Evolutionary conservation across 2,888 invertebrate genomes (phyloP).

Genomic region (Campopleginae sp.): DNA sequence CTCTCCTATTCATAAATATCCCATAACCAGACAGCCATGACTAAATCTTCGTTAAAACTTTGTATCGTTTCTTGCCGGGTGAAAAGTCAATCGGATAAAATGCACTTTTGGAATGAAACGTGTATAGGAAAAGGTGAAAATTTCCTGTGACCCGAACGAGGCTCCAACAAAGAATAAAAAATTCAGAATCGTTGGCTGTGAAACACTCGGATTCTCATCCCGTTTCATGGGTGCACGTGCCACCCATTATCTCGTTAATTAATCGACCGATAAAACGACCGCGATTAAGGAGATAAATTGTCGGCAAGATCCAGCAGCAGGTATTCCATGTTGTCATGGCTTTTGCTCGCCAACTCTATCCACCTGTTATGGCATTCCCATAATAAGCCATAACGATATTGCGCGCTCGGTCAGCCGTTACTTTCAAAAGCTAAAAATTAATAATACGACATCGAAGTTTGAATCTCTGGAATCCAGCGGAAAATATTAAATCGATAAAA

Average conservation of each 20-base stretch:
- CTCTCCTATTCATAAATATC: conserved; percentile 34
- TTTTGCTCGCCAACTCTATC: conserved; percentile 12
- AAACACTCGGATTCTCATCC: conserved; percentile 42
- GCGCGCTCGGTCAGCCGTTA: conserved; percentile 19
- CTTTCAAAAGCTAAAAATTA: background rate
- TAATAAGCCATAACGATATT: background rate
- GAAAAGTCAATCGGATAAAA: background rate
- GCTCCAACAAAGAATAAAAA: background rate
- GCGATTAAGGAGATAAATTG: conserved; percentile 67
- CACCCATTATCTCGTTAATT: conserved; percentile 68
- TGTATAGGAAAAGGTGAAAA: too few relatives aligned
- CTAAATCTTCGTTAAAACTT: background rate
- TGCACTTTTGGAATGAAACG: background rate
- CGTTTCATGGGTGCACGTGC: conserved; percentile 56
- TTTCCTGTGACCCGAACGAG: background rate
- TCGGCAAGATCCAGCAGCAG: conserved; percentile 53
- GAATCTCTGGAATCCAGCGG: too few relatives aligned
- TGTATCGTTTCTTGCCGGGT: background rate
- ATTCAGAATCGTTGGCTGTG: conserved; percentile 50
- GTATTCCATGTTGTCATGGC: conserved; percentile 25
- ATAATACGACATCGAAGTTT: background rate
- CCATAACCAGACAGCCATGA: background rate
- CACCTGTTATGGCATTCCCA: background rate
- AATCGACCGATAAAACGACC: conserved; percentile 69
- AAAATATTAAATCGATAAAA: too few relatives aligned